Conservation (phyloP, 2,797 vertebrate species). For the Diceros bicornis region DNA sequence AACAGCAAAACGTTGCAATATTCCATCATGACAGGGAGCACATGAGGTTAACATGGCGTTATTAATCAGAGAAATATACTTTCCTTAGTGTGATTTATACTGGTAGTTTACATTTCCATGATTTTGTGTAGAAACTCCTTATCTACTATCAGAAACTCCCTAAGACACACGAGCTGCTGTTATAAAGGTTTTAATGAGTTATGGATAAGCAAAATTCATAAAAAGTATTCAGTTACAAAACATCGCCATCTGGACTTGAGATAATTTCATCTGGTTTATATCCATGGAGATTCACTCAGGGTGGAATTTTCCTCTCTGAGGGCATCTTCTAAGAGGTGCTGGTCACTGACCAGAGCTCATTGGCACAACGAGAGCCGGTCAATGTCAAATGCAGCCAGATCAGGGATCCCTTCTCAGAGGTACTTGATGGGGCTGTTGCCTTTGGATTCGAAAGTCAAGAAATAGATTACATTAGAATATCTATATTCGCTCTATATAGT, state of each 20-base stretch:
- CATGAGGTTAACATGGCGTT: no score
- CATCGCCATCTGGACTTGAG: not conserved
- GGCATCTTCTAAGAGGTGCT: not conserved
- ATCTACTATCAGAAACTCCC: not conserved
- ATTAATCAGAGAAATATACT: not conserved
- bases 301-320: not conserved
- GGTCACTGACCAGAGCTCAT: not conserved
- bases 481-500: not conserved
- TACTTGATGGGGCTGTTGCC: not conserved
- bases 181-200: not conserved
- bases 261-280: not conserved
- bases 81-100: not conserved
- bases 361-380: not conserved
- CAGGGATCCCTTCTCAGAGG: not conserved
- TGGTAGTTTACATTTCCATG: not conserved
- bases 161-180: not conserved
- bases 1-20: no score
- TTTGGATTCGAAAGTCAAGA: not conserved
- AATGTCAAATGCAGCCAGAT: not conserved
- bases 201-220: not conserved
- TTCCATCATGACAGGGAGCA: no score
- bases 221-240: not conserved
- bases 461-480: not conserved
- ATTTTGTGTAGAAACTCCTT: not conserved
- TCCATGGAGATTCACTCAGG: not conserved